Conservation (phyloP, 2,113 vertebrate genomes). For the Petroica traversi region DNA sequence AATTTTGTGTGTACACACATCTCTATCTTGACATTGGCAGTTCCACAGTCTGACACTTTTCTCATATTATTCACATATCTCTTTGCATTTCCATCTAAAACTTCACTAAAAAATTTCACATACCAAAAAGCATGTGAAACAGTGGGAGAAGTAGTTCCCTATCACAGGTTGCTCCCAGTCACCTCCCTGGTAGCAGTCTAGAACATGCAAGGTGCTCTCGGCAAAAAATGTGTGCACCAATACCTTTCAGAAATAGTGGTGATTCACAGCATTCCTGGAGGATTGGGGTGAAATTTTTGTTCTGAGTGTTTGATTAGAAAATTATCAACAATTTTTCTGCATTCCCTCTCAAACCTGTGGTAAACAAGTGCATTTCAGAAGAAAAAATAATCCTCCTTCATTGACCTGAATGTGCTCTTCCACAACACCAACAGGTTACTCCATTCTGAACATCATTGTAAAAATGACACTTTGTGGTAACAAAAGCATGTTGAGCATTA, state of each 20-base stretch:
- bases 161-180: not conserved
- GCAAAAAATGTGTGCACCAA: not conserved
- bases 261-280: not conserved
- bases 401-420: not conserved
- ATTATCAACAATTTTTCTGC: not conserved
- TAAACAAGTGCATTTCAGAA: not conserved
- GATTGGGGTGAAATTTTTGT: not conserved
- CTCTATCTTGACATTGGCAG: not conserved
- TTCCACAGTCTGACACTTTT: not conserved
- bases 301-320: not conserved
- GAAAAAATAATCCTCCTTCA: not conserved
- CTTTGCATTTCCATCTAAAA: not conserved
- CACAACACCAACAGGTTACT: not conserved
- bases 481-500: not conserved
- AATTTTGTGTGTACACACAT: accelerated
- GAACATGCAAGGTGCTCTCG: not conserved
- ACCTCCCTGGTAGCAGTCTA: not conserved
- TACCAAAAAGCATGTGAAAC: not conserved
- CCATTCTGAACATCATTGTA: not conserved
- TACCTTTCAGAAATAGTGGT: not conserved
- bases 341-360: not conserved
- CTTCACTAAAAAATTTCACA: not conserved
- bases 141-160: not conserved
- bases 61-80: not conserved
- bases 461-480: not conserved